Evolutionary conservation across 2,888 invertebrate species (phyloP).

Genomic region (Orchesella flavescens): DNA sequence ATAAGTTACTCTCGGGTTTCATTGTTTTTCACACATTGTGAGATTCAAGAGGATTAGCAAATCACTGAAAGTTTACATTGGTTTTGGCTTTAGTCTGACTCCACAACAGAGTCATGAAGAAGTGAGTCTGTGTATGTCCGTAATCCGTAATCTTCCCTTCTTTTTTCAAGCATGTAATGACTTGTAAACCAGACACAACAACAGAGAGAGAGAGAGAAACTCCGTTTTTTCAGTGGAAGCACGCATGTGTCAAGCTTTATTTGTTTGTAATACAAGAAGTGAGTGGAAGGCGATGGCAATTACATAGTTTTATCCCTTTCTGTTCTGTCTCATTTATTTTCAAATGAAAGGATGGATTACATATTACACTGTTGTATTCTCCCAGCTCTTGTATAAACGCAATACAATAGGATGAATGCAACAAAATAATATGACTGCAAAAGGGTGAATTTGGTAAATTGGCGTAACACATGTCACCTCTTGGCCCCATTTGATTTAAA

Average conservation of each 20-base stretch:
- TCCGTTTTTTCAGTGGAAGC: not conserved
- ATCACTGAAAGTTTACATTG: slow-evolving; percentile 31
- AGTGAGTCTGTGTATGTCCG: too few species aligned
- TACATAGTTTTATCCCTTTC: slow-evolving; percentile 53
- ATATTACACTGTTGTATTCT: not conserved
- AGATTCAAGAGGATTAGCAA: slow-evolving; percentile 50
- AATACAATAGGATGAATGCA: slow-evolving; percentile 25
- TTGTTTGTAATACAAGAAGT: not conserved
- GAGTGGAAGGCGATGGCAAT: slow-evolving; percentile 35
- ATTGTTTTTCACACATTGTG: slow-evolving; percentile 40
- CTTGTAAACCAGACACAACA: not conserved
- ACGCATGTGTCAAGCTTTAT: not conserved
- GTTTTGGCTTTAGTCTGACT: not conserved
- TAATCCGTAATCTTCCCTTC: not conserved
- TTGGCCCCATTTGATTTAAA: slow-evolving; percentile 44
- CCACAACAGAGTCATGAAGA: not conserved
- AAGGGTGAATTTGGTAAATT: slow-evolving; percentile 55
- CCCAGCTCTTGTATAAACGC: not conserved
- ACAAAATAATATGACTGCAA: slow-evolving; percentile 4
- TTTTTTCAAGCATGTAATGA: slow-evolving; percentile 7
- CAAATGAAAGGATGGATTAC: slow-evolving; percentile 40
- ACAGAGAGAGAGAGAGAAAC: not conserved
- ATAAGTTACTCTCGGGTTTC: slow-evolving; percentile 36
- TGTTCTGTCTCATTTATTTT: slow-evolving; percentile 50
- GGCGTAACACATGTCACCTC: slow-evolving; percentile 65